These are phyloP conservation scores for Platysternon megacephalum DNA, from an alignment of 2,113 vertebrate genomes.

Conservation along the genomic window DNA sequence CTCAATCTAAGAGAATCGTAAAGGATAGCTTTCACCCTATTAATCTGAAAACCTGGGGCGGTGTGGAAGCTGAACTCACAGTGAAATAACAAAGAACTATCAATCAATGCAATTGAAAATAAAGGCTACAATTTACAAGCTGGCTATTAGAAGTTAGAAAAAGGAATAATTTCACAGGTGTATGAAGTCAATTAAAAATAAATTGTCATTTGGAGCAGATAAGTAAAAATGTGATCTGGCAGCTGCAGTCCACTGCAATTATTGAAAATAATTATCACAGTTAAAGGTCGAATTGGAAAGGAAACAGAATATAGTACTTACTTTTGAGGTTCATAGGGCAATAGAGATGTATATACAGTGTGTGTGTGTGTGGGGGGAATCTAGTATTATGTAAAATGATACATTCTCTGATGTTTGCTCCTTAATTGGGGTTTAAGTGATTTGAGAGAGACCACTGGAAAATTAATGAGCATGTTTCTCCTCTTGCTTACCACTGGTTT, in stretches of 20 bases:
- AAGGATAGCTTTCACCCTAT: neutral
- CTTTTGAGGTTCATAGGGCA: neutral
- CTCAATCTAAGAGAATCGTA: neutral
- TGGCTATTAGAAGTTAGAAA: neutral
- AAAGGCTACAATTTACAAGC: neutral
- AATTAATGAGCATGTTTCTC: neutral
- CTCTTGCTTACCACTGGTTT: neutral
- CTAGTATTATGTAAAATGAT: neutral
- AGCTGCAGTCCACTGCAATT: neutral
- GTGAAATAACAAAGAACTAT: neutral
- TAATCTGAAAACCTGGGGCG: neutral
- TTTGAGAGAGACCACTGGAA: neutral
- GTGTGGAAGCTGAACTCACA: neutral
- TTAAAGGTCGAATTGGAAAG: neutral
- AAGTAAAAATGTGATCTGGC: neutral
- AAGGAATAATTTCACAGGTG: neutral
- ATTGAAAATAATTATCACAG: neutral
- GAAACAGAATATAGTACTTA: neutral
- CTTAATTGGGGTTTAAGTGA: neutral
- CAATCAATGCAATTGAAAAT: neutral
- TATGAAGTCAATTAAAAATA: neutral
- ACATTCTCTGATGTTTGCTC: neutral
- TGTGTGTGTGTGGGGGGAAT: neutral
- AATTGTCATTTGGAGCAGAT: neutral
- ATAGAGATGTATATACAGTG: neutral